A percentile compares a stretch with the other conserved stretches of the same genome.
These are phyloP conservation scores for Cremastobaeus sp. DNA, from an alignment of 2,888 invertebrate genomes.

Conservation along the genomic window DNA sequence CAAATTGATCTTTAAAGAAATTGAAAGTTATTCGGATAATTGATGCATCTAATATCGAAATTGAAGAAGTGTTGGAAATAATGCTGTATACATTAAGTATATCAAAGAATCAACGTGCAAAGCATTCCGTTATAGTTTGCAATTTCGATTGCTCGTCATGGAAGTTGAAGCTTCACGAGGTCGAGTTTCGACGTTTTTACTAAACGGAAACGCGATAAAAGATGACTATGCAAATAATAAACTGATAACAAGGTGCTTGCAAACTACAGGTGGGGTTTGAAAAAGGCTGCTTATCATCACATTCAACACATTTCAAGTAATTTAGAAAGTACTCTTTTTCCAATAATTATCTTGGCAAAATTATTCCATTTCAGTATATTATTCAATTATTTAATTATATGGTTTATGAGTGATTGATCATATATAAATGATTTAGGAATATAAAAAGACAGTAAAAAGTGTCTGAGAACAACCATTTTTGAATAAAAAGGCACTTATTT, in stretches of 20 bases:
- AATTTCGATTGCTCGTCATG: slow-evolving; percentile 42
- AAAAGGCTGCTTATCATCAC: slow-evolving; percentile 34
- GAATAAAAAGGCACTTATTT: too few relatives aligned
- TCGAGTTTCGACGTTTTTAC: slow-evolving; percentile 37
- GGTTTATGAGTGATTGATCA: too few relatives aligned
- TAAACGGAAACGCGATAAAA: slow-evolving; percentile 42
- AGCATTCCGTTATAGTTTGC: slow-evolving; percentile 46
- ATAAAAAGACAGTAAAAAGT: too few relatives aligned
- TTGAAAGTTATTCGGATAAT: slow-evolving; percentile 20
- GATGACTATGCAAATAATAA: slow-evolving; percentile 55
- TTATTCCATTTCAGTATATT: too few relatives aligned
- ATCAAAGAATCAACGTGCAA: slow-evolving; percentile 39
- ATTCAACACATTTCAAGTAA: slow-evolving; percentile 33
- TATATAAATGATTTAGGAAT: too few relatives aligned
- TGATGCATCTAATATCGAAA: slow-evolving; percentile 28
- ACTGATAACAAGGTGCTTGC: slow-evolving; percentile 60
- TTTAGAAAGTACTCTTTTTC: slow-evolving; percentile 67
- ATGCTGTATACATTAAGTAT: slow-evolving; percentile 23
- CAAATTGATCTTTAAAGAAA: slow-evolving; percentile 2
- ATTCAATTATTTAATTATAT: too few relatives aligned
- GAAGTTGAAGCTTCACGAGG: slow-evolving; percentile 34
- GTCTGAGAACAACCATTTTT: too few relatives aligned
- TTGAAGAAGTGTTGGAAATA: slow-evolving; percentile 25
- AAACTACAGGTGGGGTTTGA: slow-evolving; percentile 28
- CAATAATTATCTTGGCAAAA: slow-evolving; percentile 63